These are phyloP conservation scores for Uloborus diversus DNA, from an alignment of 1,140 invertebrate species.

Conservation along the genomic window DNA sequence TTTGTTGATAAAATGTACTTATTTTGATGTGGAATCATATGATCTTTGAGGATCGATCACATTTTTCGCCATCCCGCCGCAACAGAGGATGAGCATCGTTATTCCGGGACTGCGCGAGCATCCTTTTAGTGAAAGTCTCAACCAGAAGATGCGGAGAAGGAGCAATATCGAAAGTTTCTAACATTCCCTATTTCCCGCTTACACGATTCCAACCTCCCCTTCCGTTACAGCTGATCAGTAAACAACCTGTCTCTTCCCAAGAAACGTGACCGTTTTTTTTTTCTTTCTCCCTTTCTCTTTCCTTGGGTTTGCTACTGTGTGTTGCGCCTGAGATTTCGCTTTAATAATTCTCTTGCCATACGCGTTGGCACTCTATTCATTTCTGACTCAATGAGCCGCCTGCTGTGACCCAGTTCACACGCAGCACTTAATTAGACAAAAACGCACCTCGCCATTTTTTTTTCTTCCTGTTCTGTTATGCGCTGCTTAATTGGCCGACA, in stretches of 20 bases:
- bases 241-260: slow-evolving; percentile 19
- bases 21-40: no score
- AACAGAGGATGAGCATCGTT: no score
- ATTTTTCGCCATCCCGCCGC: no score
- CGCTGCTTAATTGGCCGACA: no score
- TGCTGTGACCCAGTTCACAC: slow-evolving; percentile 31
- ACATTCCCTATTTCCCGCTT: no score
- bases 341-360: slow-evolving; percentile 35
- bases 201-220: neutral
- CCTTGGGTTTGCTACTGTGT: neutral
- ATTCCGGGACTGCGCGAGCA: neutral
- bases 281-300: slow-evolving; percentile 14
- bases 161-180: no score
- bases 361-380: slow-evolving; percentile 37
- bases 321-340: no score
- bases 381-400: slow-evolving; percentile 5
- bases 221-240: slow-evolving; percentile 18
- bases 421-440: slow-evolving; percentile 14
- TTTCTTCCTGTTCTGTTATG: slow-evolving; percentile 13
- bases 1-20: no score
- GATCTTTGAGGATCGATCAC: no score
- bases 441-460: slow-evolving; percentile 10
- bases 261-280: slow-evolving; percentile 36
- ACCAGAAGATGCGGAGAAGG: no score
- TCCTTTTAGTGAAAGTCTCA: no score